Base-by-base conservation (phyloP, 2,888 invertebrate genomes). In the Taenaris catops region DNA sequence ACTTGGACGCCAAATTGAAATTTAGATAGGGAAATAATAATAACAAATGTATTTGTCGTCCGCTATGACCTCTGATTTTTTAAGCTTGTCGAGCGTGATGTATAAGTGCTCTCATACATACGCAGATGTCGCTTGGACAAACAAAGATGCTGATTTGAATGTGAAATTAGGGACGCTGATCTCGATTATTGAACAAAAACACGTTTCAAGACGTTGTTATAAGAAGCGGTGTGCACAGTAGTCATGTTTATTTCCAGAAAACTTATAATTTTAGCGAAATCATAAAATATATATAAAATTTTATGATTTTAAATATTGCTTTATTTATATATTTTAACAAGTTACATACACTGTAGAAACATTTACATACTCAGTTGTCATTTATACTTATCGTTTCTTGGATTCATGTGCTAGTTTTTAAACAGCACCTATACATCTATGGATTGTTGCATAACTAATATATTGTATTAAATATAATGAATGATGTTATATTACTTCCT, bases 101-200 rank as follows among this genome's bases (percentile, higher is more conserved):
- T 51, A 74, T 75, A 67, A 71, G 63, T 52, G 55, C 58, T 48
- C 53, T 17, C 66, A 79, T 83, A 51, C 70, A 79, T 83, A 83
- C 62, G 68, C 74, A 80, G 70, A 76, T 76, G 63, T 70, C 63
- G 52, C 48, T 58, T 63, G 63, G 62, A 72, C 70, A 80, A 76
- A 80, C 79, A 79, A 73, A 76, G 68, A 68, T 61, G 63, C 58
- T 39, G 44, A 79, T 81, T 78, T 80, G 65, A 79, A 81, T 80
- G 63, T 79, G 51, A 78, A 75, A 80, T 75, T 56, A 54, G 54
- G 63, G 55, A 66, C 61, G 63, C 53, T 60, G 69, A 69, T 76
- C 70, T 74, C 61, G 57, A 68, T 79, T 63, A 68, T 70, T 61
- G 53, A 65, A 71, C 53, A 64, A 58, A 68, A 73, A 73, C 68